phyloP scores from a whole-genome alignment of 2,797 vertebrate genomes.

The Peromyscus attwateri region DNA sequence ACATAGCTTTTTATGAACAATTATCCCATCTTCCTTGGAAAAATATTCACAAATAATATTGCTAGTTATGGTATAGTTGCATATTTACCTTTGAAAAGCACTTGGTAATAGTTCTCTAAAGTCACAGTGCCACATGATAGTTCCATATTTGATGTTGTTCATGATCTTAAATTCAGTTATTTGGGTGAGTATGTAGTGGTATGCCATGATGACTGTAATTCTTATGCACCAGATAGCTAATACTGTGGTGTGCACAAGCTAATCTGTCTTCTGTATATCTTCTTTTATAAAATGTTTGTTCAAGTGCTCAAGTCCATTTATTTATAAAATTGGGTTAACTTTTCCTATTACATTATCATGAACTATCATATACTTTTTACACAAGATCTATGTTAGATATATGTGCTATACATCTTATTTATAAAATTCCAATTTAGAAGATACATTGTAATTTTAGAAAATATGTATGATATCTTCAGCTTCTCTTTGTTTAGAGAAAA shows the following conservation, averaged over 20 bases:
- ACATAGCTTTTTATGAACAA: background rate
- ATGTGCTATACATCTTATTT: background rate
- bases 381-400: background rate
- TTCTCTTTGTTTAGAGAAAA: background rate
- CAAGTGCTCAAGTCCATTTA: background rate
- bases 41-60: background rate
- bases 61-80: background rate
- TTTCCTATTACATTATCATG: slow-evolving; percentile 16
- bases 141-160: background rate
- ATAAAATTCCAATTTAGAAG: background rate
- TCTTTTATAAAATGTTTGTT: background rate
- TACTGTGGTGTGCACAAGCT: background rate
- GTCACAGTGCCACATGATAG: background rate
- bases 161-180: background rate
- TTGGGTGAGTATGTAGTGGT: background rate
- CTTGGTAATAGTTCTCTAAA: background rate
- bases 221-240: background rate
- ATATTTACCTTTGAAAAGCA: background rate
- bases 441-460: background rate
- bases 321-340: slow-evolving; percentile 26
- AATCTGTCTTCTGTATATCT: background rate
- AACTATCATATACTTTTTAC: background rate
- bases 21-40: background rate
- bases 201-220: background rate
- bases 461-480: background rate